phyloP scores from a whole-genome alignment of 2,113 vertebrate genomes.

The Trogon melanurus region DNA sequence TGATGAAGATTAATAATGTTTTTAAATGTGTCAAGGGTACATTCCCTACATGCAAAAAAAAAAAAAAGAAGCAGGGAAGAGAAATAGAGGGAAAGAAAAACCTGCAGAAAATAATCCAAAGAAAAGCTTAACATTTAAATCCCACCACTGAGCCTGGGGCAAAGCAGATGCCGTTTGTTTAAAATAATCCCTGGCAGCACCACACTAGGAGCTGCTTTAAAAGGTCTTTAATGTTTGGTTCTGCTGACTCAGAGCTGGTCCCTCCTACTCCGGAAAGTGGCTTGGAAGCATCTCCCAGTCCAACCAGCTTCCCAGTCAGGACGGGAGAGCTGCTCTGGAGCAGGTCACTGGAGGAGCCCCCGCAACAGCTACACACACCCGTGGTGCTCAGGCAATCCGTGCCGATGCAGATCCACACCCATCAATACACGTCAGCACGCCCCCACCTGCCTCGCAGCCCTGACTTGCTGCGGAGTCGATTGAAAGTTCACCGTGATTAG shows the following conservation, averaged over 20 bases:
- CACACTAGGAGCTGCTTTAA: not conserved
- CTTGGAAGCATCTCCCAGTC: not conserved
- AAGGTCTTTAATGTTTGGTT: not conserved
- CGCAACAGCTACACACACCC: not conserved
- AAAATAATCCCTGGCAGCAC: not conserved
- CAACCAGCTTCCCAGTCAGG: not conserved
- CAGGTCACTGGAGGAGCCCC: not conserved
- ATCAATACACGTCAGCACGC: not conserved
- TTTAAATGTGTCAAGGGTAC: conserved; percentile 43
- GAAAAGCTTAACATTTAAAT: conserved; percentile 23
- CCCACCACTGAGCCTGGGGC: not conserved
- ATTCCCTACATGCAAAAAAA: not conserved
- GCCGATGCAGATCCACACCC: no score
- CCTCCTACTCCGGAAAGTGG: not conserved
- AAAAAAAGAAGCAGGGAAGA: not conserved
- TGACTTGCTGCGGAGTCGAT: not conserved
- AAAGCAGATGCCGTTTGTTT: not conserved
- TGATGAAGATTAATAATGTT: conserved; percentile 49
- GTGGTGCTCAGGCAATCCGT: accelerated
- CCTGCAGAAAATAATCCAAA: not conserved
- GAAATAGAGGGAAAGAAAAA: not conserved
- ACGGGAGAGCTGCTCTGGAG: not conserved
- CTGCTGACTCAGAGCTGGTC: not conserved
- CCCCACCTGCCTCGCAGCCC: not conserved
- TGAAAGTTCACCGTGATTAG: not conserved